phyloP scores from a whole-genome alignment of 2,888 invertebrate genomes.

The Sinohyriopsis cumingii region DNA sequence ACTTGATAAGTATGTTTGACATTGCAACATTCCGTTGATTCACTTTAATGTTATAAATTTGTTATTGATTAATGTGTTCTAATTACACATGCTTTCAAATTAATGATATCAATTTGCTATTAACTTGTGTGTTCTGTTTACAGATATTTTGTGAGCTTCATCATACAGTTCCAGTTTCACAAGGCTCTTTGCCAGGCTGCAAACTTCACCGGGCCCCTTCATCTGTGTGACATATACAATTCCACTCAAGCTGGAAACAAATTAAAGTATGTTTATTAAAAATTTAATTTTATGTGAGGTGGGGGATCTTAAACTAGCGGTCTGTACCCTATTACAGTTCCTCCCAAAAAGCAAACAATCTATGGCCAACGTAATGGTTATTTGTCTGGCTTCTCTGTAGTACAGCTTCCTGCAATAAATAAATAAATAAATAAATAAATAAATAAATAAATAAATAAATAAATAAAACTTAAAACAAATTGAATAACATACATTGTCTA shows the following conservation, averaged over 20 bases:
- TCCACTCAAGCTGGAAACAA: constrained; percentile 88
- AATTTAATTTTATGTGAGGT: background rate
- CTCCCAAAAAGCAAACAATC: background rate
- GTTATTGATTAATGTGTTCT: background rate
- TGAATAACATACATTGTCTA: no score
- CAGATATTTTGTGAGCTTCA: constrained; percentile 82
- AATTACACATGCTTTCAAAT: constrained; percentile 14
- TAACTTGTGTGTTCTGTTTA: constrained; percentile 9
- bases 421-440: no score
- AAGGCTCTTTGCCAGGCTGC: constrained; percentile 86
- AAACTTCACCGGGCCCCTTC: constrained; percentile 83
- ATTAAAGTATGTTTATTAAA: constrained; percentile 79
- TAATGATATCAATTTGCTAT: no score
- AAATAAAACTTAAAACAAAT: no score
- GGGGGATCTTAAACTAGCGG: no score
- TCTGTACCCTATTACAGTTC: no score
- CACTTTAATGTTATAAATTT: no score
- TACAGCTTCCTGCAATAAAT: no score
- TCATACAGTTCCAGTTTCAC: constrained; percentile 94
- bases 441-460: no score
- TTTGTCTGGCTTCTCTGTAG: no score
- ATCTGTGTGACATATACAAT: constrained; percentile 92
- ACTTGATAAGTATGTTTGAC: no score
- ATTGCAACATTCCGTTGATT: no score
- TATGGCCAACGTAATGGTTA: background rate